phyloP scores from a whole-genome alignment of 2,113 vertebrate genomes.

The Pluvianellus socialis region DNA sequence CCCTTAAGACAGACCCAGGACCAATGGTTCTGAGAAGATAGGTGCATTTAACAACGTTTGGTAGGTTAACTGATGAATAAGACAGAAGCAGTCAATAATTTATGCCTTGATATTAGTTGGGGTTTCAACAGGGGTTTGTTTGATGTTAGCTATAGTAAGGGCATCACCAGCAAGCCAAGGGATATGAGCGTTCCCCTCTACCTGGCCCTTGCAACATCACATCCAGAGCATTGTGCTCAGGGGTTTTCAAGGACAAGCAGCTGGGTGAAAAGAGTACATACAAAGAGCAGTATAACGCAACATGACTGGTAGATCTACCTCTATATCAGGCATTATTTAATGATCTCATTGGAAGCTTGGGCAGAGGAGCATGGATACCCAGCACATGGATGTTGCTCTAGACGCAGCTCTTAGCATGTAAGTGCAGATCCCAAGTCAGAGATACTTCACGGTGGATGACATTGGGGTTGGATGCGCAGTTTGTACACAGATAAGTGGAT shows the following conservation, averaged over 20 bases:
- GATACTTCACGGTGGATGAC: background rate
- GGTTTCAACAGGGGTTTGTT: background rate
- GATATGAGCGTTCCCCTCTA: background rate
- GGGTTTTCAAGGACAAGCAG: background rate
- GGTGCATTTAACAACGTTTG: background rate
- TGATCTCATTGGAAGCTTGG: accelerated
- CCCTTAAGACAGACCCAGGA: background rate
- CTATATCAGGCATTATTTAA: background rate
- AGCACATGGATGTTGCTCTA: background rate
- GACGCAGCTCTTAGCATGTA: background rate
- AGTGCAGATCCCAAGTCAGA: background rate
- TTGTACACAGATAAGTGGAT: background rate
- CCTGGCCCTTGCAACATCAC: background rate
- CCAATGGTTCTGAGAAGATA: background rate
- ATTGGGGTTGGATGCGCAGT: background rate
- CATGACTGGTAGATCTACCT: background rate
- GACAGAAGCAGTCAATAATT: background rate
- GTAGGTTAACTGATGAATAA: background rate
- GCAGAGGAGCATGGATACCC: background rate
- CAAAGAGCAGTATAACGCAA: background rate
- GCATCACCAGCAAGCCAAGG: background rate
- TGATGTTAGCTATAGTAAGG: background rate
- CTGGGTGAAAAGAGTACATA: background rate
- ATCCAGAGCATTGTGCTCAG: background rate
- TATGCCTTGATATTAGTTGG: background rate